Evolutionary conservation across 2,113 vertebrate species (phyloP), one percentile per base, ranked within the genome.

Genomic region (Peromyscus maniculatus): DNA sequence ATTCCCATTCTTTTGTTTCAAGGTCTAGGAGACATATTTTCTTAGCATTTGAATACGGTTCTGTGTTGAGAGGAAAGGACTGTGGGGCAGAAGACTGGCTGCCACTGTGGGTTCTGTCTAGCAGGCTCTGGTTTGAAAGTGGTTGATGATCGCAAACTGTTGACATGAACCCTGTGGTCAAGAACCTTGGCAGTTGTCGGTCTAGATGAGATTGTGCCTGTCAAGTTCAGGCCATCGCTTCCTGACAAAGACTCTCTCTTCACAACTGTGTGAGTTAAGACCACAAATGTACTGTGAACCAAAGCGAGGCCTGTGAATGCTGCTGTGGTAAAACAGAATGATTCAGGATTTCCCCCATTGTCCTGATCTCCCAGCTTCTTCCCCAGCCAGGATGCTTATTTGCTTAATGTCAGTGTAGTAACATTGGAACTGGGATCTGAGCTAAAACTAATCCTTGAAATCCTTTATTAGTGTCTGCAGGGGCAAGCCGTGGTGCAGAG

Each of bases 1-100:
- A 97, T 96, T 64, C 79, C 75, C 21, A 57, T 71, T 96, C 72
- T 69, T 33, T 95, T 69, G 82, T 77, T 93, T 89, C 87, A 67
- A 66, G 80, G 64, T 39, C 89, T 24, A 71, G 83, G 89, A 62
- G 10, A 33, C 15, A 1, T 49, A 96, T 97, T 98, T 97, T 94
- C 91, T 96, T 96, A 97, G 57, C 55, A 94, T 98, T 98, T 98
- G 97, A 87, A 94, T 96, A 86, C n/a, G 21, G 83, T 21, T 92
- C 74, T 94, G 93, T 39, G 71, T 94, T 94, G 72, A 89, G 52
- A 22, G 12, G 86, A 55, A 64, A 82, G 69, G 57, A 3, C 55
- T 33, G 16, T 49, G 87, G 36, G 74, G 87, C 11, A 26, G 13
- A 72, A 57, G 87, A 19, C 49, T 28, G 69, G 26, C 52, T 39